phyloP scores from a whole-genome alignment of 2,113 vertebrate species.

The Rhynchopsitta pachyrhyncha region DNA sequence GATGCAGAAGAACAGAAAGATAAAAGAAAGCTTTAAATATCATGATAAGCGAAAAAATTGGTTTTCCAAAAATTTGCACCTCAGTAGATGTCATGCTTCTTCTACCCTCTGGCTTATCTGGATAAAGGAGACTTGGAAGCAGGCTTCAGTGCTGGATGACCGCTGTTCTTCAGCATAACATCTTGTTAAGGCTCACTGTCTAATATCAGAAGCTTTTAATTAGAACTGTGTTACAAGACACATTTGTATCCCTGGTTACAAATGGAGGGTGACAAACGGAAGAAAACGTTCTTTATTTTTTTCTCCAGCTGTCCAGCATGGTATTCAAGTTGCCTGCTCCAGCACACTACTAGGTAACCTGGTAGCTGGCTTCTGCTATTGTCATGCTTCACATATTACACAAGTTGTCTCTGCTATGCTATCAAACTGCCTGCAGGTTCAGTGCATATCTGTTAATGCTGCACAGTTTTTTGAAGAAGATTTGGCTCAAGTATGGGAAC shows the following conservation, averaged over 20 bases:
- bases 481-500: background rate
- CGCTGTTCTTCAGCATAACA: background rate
- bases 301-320: background rate
- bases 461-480: background rate
- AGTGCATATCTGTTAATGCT: background rate
- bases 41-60: background rate
- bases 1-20: background rate
- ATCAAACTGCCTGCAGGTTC: background rate
- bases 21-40: background rate
- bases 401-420: background rate
- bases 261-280: background rate
- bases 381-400: background rate
- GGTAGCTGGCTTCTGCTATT: background rate
- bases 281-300: background rate
- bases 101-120: background rate
- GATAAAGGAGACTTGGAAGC: background rate
- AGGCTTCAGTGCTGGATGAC: background rate
- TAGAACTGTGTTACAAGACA: background rate
- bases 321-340: background rate
- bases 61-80: background rate
- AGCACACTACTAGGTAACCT: background rate
- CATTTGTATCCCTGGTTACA: background rate
- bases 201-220: background rate
- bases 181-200: background rate
- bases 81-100: background rate